A percentile compares a stretch with the other conserved stretches of the same genome.
Conservation (phyloP, 2,888 invertebrate genomes). For the Blastobasis lacticolella region DNA sequence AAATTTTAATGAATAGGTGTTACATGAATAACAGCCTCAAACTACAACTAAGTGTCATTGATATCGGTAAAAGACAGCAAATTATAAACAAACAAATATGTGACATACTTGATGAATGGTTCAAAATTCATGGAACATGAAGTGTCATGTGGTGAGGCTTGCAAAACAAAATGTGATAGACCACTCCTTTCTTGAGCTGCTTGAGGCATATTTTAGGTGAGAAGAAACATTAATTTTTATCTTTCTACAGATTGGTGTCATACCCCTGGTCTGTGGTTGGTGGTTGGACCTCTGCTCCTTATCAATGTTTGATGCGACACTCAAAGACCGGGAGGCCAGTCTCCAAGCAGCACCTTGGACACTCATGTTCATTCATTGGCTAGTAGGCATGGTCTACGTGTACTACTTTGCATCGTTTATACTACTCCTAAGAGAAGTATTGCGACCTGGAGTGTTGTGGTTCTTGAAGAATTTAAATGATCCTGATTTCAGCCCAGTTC, state of each 20-base stretch:
- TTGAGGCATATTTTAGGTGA: too few relatives aligned
- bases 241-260: slow-evolving; percentile 83
- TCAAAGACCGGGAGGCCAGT: slow-evolving; percentile 90
- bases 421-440: slow-evolving; percentile 90
- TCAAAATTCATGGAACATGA: too few relatives aligned
- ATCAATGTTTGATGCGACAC: slow-evolving; percentile 90
- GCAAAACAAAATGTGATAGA: too few relatives aligned
- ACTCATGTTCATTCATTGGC: slow-evolving; percentile 98
- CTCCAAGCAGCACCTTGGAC: slow-evolving; percentile 95
- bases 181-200: too few relatives aligned
- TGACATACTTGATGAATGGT: too few relatives aligned
- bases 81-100: background rate
- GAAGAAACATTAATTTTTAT: slow-evolving; percentile 20
- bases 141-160: too few relatives aligned
- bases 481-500: slow-evolving; percentile 99
- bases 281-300: slow-evolving; percentile 99
- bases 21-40: too few relatives aligned
- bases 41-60: too few relatives aligned
- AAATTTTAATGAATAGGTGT: too few relatives aligned
- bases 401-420: slow-evolving; percentile 99
- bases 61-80: too few relatives aligned
- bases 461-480: slow-evolving; percentile 98
- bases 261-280: slow-evolving; percentile 98
- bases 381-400: slow-evolving; percentile 98
- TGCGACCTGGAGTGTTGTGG: slow-evolving; percentile 98